These are phyloP conservation scores for Edolisoma coerulescens DNA, from an alignment of 2,113 vertebrate species.

Conservation along the genomic window DNA sequence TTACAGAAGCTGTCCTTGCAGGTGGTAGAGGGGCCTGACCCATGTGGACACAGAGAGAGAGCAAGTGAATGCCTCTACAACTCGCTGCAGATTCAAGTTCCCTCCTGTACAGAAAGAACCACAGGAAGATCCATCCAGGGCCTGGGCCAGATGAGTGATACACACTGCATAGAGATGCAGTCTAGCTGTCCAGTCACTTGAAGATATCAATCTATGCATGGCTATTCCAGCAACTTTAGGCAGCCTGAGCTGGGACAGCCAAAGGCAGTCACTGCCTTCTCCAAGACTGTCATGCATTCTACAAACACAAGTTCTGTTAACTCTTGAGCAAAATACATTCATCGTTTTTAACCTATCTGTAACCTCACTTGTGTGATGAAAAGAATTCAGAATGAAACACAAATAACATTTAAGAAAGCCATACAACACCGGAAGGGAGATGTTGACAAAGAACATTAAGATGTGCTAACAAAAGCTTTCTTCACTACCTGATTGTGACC, in stretches of 20 bases:
- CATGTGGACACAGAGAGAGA: not conserved
- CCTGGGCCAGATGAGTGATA: not conserved
- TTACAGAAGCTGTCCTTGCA: not conserved
- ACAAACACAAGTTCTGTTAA: not conserved
- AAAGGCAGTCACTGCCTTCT: not conserved
- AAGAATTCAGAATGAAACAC: conserved; percentile 29
- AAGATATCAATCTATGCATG: not conserved
- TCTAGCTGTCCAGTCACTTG: not conserved
- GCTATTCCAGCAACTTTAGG: not conserved
- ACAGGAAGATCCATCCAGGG: not conserved
- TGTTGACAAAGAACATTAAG: not conserved
- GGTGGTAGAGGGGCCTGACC: not conserved
- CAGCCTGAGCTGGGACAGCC: not conserved
- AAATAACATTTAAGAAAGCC: conserved; percentile 20
- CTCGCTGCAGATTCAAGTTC: not conserved
- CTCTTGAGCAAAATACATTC: not conserved
- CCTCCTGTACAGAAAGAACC: not conserved
- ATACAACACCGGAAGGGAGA: not conserved
- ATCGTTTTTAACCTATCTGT: not conserved
- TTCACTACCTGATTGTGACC: not conserved
- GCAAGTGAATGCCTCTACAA: not conserved
- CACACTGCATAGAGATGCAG: not conserved
- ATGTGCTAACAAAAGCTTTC: not conserved
- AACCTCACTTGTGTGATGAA: not conserved
- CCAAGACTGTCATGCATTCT: not conserved